phyloP scores from a whole-genome alignment of 2,888 invertebrate species.

The Epinotia ramella region DNA sequence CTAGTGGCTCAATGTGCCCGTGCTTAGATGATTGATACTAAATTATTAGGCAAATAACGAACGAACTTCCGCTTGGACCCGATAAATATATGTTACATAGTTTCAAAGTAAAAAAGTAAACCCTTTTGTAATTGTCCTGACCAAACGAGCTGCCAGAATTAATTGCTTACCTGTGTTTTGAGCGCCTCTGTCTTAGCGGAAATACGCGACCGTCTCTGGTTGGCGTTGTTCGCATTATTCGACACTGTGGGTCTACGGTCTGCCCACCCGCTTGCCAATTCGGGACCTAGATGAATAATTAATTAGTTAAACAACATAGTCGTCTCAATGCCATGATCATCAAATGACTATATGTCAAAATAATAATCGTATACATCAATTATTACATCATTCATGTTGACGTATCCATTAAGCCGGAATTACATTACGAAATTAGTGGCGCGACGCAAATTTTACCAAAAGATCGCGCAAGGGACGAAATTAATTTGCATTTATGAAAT shows the following conservation, averaged over 20 bases:
- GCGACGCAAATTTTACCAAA: too few relatives aligned
- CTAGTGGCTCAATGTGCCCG: too few relatives aligned
- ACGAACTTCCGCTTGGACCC: background rate
- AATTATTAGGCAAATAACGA: background rate
- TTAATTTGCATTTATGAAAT: too few relatives aligned
- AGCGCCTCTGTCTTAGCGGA: slow-evolving; percentile 78
- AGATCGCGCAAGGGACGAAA: too few relatives aligned
- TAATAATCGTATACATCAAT: too few relatives aligned
- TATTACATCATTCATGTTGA: too few relatives aligned
- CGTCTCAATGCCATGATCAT: too few relatives aligned
- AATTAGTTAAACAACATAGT: too few relatives aligned
- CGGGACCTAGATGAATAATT: slow-evolving; percentile 66
- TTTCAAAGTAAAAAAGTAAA: background rate
- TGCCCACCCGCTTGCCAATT: slow-evolving; percentile 78
- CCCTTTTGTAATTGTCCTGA: background rate
- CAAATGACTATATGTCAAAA: too few relatives aligned
- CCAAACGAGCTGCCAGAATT: background rate
- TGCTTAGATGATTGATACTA: background rate
- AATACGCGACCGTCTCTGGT: slow-evolving; percentile 67
- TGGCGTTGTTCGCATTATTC: slow-evolving; percentile 60
- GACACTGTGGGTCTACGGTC: slow-evolving; percentile 68
- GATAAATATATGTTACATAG: background rate
- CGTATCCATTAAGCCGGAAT: too few relatives aligned
- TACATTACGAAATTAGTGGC: too few relatives aligned
- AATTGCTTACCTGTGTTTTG: slow-evolving; percentile 72